Conservation (phyloP, 2,797 vertebrate species). For the Pelochelys cantorii region DNA sequence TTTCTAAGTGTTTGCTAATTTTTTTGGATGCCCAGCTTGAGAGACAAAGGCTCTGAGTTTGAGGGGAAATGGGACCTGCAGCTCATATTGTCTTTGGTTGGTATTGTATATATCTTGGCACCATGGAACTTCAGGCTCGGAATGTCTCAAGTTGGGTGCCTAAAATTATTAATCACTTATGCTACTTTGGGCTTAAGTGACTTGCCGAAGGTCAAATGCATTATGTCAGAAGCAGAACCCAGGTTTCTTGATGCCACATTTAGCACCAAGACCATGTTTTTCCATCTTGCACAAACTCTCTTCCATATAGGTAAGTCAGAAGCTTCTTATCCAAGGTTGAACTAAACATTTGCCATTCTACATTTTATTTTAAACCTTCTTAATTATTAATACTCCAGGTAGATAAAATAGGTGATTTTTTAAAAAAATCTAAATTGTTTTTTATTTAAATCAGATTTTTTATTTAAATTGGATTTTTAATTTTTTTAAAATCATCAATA, state of each 20-base stretch:
- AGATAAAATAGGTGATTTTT: too few relatives aligned
- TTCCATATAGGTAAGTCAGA: slow-evolving; percentile 34
- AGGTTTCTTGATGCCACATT: slow-evolving; percentile 21
- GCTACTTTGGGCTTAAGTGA: background rate
- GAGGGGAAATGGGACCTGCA: slow-evolving; percentile 37
- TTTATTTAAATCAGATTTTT: too few relatives aligned
- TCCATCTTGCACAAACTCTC: slow-evolving; percentile 5
- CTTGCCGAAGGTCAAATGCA: slow-evolving; percentile 38
- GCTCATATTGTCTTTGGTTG: slow-evolving; percentile 13
- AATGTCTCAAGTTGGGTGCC: background rate
- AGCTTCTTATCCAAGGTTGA: slow-evolving; percentile 47
- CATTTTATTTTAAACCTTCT: slow-evolving; percentile 12
- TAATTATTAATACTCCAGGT: background rate
- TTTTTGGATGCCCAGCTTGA: slow-evolving; percentile 52
- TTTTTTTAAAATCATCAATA: too few relatives aligned
- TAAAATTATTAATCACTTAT: slow-evolving; percentile 20
- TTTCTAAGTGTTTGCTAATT: slow-evolving; percentile 45
- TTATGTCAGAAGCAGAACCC: background rate
- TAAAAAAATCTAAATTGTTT: too few relatives aligned
- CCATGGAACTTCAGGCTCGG: slow-evolving; percentile 28
- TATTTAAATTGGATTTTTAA: too few relatives aligned
- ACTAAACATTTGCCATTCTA: background rate
- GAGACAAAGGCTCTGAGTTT: slow-evolving; percentile 49
- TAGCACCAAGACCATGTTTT: slow-evolving; percentile 14
- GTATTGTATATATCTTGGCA: background rate